These are phyloP conservation scores for Psilopogon haemacephalus DNA, from an alignment of 2,113 vertebrate species.

Conservation along the genomic window DNA sequence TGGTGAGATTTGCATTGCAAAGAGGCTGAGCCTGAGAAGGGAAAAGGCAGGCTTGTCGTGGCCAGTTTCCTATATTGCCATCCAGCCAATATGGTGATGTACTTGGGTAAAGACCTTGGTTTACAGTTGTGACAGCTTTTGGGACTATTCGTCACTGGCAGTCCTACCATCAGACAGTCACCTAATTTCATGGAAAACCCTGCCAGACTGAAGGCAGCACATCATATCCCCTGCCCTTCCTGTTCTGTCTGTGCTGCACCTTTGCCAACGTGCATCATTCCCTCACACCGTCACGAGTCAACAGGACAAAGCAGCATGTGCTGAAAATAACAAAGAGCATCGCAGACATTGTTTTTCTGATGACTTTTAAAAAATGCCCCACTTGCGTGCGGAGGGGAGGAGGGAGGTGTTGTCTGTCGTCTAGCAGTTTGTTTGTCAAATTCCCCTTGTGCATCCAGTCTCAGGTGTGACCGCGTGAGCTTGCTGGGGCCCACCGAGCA, in stretches of 20 bases:
- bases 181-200: neutral
- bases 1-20: neutral
- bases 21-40: neutral
- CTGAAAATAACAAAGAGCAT: neutral
- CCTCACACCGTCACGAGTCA: fast-evolving
- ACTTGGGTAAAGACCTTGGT: neutral
- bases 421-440: slow-evolving; percentile 8
- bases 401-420: neutral
- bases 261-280: neutral
- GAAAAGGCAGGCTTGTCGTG: neutral
- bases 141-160: neutral
- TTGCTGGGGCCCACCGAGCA: fast-evolving
- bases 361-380: neutral
- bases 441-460: neutral
- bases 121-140: neutral
- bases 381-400: fast-evolving
- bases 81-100: neutral
- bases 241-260: neutral
- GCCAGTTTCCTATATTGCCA: fast-evolving
- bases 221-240: neutral
- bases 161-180: neutral
- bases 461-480: neutral
- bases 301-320: fast-evolving
- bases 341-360: neutral
- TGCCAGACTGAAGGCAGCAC: neutral